Percentiles rank a stretch among this genome's conserved stretches.
Conservation (phyloP, 2,888 invertebrate genomes). For the Calameuta filiformis region DNA sequence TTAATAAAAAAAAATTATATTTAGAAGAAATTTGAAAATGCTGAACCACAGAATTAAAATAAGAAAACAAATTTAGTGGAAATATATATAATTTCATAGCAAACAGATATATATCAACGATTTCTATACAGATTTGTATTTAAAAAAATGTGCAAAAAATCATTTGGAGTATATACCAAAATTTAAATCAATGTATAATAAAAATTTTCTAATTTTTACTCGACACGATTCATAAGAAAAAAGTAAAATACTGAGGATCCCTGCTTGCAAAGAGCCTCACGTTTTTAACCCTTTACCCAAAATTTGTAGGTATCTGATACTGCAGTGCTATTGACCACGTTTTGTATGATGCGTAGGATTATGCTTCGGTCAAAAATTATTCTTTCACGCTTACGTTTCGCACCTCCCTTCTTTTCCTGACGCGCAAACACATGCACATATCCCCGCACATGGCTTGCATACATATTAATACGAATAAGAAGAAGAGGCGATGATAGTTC, state of each 20-base stretch:
- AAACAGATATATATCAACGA: no score
- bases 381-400: neutral
- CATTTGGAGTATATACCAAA: no score
- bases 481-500: neutral
- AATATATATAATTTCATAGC: no score
- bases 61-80: no score
- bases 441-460: neutral
- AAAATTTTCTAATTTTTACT: neutral
- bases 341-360: neutral
- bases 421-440: neutral
- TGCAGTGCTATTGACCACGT: neutral
- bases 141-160: no score
- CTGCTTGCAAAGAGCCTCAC: neutral
- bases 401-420: neutral
- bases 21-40: neutral
- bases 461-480: neutral
- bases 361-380: neutral
- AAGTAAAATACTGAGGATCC: neutral
- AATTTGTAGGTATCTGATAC: slow-evolving; percentile 1
- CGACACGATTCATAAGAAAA: neutral
- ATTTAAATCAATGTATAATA: neutral
- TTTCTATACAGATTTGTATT: no score
- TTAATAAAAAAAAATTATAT: neutral
- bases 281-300: slow-evolving; percentile 12
- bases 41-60: no score